Base-by-base conservation (phyloP, 2,113 vertebrate genomes). In the Australoheros scitulus region DNA sequence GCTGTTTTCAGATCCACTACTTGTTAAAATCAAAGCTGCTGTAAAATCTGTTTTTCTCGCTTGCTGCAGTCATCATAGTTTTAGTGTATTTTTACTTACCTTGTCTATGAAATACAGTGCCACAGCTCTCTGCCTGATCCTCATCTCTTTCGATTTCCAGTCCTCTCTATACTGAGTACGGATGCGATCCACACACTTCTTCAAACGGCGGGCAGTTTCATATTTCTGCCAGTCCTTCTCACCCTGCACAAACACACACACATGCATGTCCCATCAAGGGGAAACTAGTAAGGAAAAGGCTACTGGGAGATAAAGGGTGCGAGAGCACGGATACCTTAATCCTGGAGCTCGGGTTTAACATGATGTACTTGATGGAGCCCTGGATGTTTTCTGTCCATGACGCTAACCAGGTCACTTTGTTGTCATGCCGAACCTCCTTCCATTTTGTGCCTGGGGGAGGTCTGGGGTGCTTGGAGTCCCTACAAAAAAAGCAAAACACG, bases 191-290 rank as follows among this genome's bases (percentile, higher is more conserved):
- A 99, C 98, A 1, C 97, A 97, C 80, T 97, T 98, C 96, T 99
- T 99, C 86, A 99, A 94, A 87, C 97, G 94, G 34, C 97, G 96
- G 22, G 98, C 98, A 0, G 97, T 98, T 93, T 99, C 98, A 0
- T 99, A 99, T 92, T 99, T 99, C 94, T 99, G 98, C 98, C 98
- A 99, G 92, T 99, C 98, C 88, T 99, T 99, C 93, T 99, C 98
- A 50, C 98, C 98, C 98, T 98, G 92, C 70, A 83, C 59, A 78
- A 29, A 77, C 36, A 50, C 47, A 52, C 47, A 41, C 47, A 76
- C 56, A 82, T 2, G 50, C 17, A 57, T 4, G 0, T 72, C 26
- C 26, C 6, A 72, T 72, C 47, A 72, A n/a, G 52, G 47, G 68
- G 47, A 55, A 72, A 72, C 13, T 55, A 7, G 26, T 55, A 32